Evolutionary conservation across 2,888 invertebrate species (phyloP).

Genomic region (Cheilosia variabilis): DNA sequence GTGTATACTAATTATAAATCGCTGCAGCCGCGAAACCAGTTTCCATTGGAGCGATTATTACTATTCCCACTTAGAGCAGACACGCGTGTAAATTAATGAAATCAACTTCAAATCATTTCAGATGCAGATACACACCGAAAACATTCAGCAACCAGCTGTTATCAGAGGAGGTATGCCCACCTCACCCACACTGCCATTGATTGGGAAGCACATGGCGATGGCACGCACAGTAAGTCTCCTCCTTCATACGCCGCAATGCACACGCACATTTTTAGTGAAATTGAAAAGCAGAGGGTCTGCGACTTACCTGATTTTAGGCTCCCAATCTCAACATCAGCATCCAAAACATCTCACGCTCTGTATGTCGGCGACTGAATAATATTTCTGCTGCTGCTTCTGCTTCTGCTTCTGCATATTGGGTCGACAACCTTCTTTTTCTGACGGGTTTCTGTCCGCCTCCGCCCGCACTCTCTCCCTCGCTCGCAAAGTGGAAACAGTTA

Average conservation of each 20-base stretch:
- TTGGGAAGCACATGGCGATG: conserved; percentile 23
- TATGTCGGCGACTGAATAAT: conserved; percentile 44
- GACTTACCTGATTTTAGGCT: conserved; percentile 41
- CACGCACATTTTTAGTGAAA: conserved; percentile 7
- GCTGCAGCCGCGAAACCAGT: conserved; percentile 12
- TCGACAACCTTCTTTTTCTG: conserved; percentile 68
- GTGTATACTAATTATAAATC: conserved; percentile 17
- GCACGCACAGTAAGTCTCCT: not conserved
- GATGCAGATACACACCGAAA: not conserved
- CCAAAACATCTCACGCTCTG: conserved; percentile 51
- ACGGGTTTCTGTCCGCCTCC: conserved; percentile 29
- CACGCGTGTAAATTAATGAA: conserved; percentile 3
- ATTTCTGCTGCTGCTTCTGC: conserved; percentile 39
- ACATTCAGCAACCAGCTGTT: conserved; percentile 27
- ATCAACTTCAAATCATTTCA: not conserved
- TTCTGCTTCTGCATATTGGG: conserved; percentile 62
- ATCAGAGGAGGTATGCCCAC: not conserved
- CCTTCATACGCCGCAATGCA: not conserved
- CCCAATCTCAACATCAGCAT: conserved; percentile 16
- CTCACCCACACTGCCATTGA: not conserved
- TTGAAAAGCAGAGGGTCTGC: not conserved
- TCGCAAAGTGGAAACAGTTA: conserved; percentile 52
- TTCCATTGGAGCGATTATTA: conserved; percentile 1
- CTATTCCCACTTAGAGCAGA: not conserved
- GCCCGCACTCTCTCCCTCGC: conserved; percentile 35